Evolutionary conservation across 2,888 invertebrate genomes (phyloP), one percentile per base, ranked within the genome.

Genomic region (Plebejus anna): DNA sequence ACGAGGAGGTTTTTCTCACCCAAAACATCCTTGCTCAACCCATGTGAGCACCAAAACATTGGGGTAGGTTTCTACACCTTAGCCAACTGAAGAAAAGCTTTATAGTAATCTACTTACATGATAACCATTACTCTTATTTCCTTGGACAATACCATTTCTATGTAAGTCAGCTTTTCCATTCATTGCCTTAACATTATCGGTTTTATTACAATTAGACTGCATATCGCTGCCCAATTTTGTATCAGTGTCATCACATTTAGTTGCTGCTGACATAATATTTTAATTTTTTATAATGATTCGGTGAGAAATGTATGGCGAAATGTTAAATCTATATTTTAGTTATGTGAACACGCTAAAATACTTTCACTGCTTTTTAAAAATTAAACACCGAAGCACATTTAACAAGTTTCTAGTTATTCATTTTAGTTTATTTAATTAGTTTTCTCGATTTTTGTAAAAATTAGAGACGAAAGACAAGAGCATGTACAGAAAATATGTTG

Each of bases 181-280:
- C 70, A 79, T 6, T 76, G 82, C 76, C 76, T 83, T 86, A 77
- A 80, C 82, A 70, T 84, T 83, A 76, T 82, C 84, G n/a, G 51
- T 28, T 11, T 32, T 28, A 28, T 1, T 55, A 51, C 51, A 73
- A 32, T 73, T 55, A 32, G 32, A 32, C 32, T 77, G 81, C 85
- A 76, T 85, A 85, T 80, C 81, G 85, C 85, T 87, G 82, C 79
- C 83, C 78, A 36, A 79, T 78, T 78, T 85, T 38, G 78, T 71
- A 75, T 82, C 80, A 5, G 82, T 84, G 86, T 85, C 78, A 82
- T 87, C 84, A 71, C 83, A 83, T 76, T 32, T 79, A 75, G 81
- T 82, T 57, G 82, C 83, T 80, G 85, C 86, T 84, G 90, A 89
- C 92, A 92, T 91, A 85, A 92, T 91, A 85, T 82, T 82, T 79